Base-by-base conservation (phyloP, 2,113 vertebrate genomes). In the Carassius carassius region DNA sequence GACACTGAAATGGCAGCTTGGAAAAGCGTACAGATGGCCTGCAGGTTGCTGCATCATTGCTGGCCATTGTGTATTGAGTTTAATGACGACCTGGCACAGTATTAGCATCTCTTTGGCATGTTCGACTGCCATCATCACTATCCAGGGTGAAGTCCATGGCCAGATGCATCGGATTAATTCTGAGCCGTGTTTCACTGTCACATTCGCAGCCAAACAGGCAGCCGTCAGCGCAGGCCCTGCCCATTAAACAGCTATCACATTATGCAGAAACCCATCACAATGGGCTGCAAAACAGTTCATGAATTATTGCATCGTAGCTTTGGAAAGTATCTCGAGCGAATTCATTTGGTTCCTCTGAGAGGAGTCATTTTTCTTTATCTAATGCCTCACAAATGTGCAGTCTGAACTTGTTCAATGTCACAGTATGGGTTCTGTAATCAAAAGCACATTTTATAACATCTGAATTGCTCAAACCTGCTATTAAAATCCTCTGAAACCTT, bases 91-190 rank as follows among this genome's bases (percentile, higher is more conserved):
- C 89, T 93, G 92, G 92, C 90, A 82, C 67, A 56, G 69, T 0
- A 51, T 67, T 90, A 84, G 87, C 89, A 84, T 69, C 89, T 81
- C 69, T 49, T 86, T 91, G 88, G 90, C 90, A 82, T 83, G 21
- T 76, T 78, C 81, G 82, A 83, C 89, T 90, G 87, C 87, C 89
- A 82, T 87, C 84, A 86, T 77, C 37, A 80, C 89, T 91, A 91
- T 91, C 86, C 67, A 87, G 90, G 84, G 81, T 70, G 75, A 92
- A 89, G 86, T 41, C 70, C 74, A 29, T 87, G 89, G 88, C 90
- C 84, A 87, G 88, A 92, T 86, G 90, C 87, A 86, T 84, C 54
- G 79, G 92, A 91, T 91, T 87, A 80, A 88, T 91, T 91, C 91
- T 32, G 77, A 84, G 86, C 56, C 37, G 74, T 79, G 37, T 60